Evolutionary conservation across 2,113 vertebrate species (phyloP), one percentile per base, ranked within the genome.

Genomic region (Ptyas mucosa): DNA sequence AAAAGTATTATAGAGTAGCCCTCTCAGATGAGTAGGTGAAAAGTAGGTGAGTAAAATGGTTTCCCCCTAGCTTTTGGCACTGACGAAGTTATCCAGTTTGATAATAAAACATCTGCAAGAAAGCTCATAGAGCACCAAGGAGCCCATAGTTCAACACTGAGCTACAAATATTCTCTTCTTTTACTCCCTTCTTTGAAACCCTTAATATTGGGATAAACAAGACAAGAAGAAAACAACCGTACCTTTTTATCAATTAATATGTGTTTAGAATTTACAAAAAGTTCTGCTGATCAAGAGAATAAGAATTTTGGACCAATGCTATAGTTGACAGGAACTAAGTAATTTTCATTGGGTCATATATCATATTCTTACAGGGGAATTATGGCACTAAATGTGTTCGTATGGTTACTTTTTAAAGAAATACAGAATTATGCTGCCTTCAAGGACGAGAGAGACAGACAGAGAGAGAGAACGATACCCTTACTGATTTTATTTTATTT

Each of bases 361-460:
- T 75, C 26, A 64, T 69, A 69, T n/a, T 69, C 18, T 81, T 81
- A 20, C 34, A 81, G 69, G 69, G 75, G 69, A 39, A 81, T 9
- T 81, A 21, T 81, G 75, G 7, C 75, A 81, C 18, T 43, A 81
- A 81, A 43, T 43, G 34, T 43, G 3, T 43, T 3, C 43, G 2
- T 81, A 9, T 9, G 34, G 34, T 39, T 34, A 21, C 8, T 81
- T 81, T 75, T 81, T 43, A 21, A 39, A 39, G 8, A 87, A 89
- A 24, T 91, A 39, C 26, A 91, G 58, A 91, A 8, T 89, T 91
- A 93, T 69, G 21, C 9, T n/a, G 52, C 93, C 88, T 91, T 1
- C 6, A 57, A 43, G 34, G 18, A 26, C 0, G 11, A 11, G 29
- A n/a, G 12, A n/a, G 11, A n/a, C 3, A 14, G 11, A n/a, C 12